These are phyloP conservation scores for Apotomis turbidana DNA, from an alignment of 2,888 invertebrate genomes.

Conservation along the genomic window DNA sequence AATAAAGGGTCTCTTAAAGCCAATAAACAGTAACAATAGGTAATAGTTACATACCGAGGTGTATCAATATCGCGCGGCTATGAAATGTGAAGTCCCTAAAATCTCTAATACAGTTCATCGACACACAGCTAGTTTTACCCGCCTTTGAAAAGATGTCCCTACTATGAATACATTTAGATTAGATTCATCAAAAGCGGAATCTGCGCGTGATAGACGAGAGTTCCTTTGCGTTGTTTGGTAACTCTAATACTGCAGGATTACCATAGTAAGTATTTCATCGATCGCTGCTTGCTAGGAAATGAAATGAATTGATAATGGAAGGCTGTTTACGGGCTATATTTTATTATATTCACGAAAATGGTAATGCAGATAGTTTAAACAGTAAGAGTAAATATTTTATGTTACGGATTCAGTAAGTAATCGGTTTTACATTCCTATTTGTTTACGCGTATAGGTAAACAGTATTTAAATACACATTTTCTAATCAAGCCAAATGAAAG, in stretches of 20 bases:
- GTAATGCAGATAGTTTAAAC: not conserved
- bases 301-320: not conserved
- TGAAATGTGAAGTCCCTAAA: not conserved
- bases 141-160: not conserved
- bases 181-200: constrained; percentile 19
- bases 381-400: not conserved
- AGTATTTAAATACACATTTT: no score
- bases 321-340: not conserved
- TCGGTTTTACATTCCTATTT: no score
- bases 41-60: no score
- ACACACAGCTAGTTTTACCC: not conserved
- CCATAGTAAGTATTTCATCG: constrained; percentile 13
- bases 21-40: no score
- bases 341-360: not conserved
- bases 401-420: no score
- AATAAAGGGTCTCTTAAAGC: no score
- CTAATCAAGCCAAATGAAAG: no score
- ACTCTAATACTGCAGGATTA: constrained; percentile 19
- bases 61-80: no score
- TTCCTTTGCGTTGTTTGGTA: constrained; percentile 22
- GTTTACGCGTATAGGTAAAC: no score
- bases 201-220: constrained; percentile 23
- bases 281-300: not conserved
- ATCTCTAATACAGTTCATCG: not conserved
- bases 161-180: constrained; percentile 11